Base-by-base conservation (phyloP, 2,113 vertebrate species). In the Trichomycterus rosablanca region DNA sequence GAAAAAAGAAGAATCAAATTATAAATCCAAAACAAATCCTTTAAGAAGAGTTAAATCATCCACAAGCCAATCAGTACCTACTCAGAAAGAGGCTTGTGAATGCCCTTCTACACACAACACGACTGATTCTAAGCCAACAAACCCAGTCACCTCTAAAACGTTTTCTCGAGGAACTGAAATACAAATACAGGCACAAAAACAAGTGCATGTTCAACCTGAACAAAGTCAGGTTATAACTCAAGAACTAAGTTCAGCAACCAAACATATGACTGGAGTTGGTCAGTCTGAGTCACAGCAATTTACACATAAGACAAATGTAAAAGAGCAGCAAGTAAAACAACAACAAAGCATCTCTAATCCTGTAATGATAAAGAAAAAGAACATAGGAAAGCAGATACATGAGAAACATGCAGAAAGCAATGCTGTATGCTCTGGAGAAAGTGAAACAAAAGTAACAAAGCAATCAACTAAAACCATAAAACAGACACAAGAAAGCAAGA, bases 1-100 rank as follows among this genome's bases (percentile, higher is more conserved):
- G 71, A 86, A 67, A 44, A 87, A 89, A 46, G 87, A 89, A 54
- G 80, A 89, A 63, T 86, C 84, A 16, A 79, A 69, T 59, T 44
- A 74, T 1, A 87, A 82, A 50, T 78, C 79, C 51, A 65, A 46
- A n/a, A 74, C 63, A 24, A 74, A 87, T 62, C 68, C 76, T 44
- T 54, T 76, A 40, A 88, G 84, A 80, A 89, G 81, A 70, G 74
- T 73, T 34, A 89, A 84, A 70, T 80, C 20, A 23, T 63, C 82
- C 2, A 70, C 78, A 62, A 83, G 80, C 73, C 11, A 37, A 37
- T 11, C 30, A 69, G 71, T 65, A 68, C 67, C 37, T 58, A 54
- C 72, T 61, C 80, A 86, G 22, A 70, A 82, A 63, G 81, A 59
- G 12, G 63, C 73, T 63, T 67, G 63, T 40, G 77, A 83, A 77